These are phyloP conservation scores for Hyperoplus lanceolatus DNA, from an alignment of 2,797 vertebrate genomes.

Conservation along the genomic window DNA sequence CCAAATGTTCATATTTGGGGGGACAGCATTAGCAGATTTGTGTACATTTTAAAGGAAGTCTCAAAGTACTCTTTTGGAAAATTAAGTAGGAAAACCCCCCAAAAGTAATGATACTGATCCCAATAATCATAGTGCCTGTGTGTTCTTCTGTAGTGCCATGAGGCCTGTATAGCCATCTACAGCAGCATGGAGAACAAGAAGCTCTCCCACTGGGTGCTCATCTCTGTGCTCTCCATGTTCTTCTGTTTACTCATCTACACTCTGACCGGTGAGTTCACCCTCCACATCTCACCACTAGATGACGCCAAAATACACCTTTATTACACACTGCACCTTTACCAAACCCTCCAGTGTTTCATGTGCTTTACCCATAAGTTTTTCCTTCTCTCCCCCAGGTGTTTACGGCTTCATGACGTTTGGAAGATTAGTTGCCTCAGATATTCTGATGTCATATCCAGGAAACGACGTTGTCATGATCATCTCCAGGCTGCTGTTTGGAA, in stretches of 20 bases:
- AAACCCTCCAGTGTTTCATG: neutral
- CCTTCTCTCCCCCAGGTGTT: conserved; percentile 81
- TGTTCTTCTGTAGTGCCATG: conserved; percentile 90
- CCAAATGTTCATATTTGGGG: neutral
- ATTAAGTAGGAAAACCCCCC: neutral
- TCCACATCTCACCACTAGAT: neutral
- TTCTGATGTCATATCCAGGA: conserved; percentile 96
- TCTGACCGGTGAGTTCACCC: conserved; percentile 88
- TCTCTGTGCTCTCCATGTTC: conserved; percentile 92
- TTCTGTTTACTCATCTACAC: conserved; percentile 95
- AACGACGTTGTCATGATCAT: conserved; percentile 88
- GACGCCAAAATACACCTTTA: no score
- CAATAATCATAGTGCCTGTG: conserved; percentile 22
- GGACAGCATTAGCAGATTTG: neutral
- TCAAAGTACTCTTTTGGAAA: neutral
- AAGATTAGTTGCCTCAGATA: conserved; percentile 87
- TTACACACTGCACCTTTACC: no score
- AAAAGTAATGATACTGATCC: neutral
- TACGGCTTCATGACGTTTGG: conserved; percentile 95
- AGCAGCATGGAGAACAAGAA: conserved; percentile 93
- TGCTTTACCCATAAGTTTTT: neutral
- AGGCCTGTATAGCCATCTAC: conserved; percentile 94
- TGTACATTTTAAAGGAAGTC: neutral
- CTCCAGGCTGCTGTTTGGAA: conserved; percentile 91
- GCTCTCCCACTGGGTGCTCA: conserved; percentile 90